These are phyloP conservation scores for Brachypterus glaber DNA, from an alignment of 2,888 invertebrate species.

Conservation along the genomic window DNA sequence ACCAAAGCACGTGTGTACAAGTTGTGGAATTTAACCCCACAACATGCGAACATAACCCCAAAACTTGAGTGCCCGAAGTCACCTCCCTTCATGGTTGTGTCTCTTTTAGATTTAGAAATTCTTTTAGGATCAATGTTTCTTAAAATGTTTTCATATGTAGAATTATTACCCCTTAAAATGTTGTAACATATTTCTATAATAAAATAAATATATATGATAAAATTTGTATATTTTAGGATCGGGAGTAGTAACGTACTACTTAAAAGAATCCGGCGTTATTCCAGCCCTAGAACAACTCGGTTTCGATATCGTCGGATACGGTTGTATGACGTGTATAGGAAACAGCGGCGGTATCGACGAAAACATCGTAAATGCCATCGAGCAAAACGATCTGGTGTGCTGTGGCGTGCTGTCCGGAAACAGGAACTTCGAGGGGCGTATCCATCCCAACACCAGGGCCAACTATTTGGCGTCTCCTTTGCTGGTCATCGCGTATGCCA, in stretches of 20 bases:
- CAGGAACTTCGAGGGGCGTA: conserved; percentile 95
- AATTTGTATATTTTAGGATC: conserved; percentile 25
- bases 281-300: conserved; percentile 79
- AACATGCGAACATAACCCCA: too few species aligned
- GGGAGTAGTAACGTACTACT: conserved; percentile 39
- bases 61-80: too few species aligned
- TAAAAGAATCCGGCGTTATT: conserved; percentile 81
- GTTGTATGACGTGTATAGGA: conserved; percentile 99
- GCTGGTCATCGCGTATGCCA: conserved; percentile 93
- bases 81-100: too few species aligned
- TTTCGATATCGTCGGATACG: conserved; percentile 95
- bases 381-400: conserved; percentile 87
- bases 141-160: too few species aligned
- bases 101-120: too few species aligned
- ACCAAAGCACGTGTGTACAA: too few species aligned
- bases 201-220: conserved; percentile 46
- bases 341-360: conserved; percentile 95
- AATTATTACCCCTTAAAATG: too few species aligned
- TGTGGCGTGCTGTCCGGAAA: conserved; percentile 96
- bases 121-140: too few species aligned
- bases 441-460: conserved; percentile 93
- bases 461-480: conserved; percentile 98
- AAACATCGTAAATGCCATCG: conserved; percentile 82
- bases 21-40: too few species aligned
- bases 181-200: too few species aligned